Evolutionary conservation across 1,140 invertebrate genomes (phyloP).

Genomic region (Drosophila parvula): DNA sequence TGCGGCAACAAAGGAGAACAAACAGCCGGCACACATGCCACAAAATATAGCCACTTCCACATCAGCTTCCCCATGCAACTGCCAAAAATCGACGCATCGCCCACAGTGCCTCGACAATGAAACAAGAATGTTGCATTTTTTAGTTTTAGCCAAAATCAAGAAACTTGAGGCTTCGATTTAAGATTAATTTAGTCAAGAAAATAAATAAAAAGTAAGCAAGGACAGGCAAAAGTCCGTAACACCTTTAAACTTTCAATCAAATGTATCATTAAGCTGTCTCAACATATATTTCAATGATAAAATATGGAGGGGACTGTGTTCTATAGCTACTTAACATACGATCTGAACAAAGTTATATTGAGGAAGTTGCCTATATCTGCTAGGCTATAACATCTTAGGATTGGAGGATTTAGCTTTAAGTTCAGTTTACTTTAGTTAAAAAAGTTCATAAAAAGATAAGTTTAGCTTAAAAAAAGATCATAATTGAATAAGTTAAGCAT

Average conservation of each 20-base stretch:
- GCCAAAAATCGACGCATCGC: constrained; percentile 18
- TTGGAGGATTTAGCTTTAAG: too few species aligned
- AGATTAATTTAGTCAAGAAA: constrained; percentile 1
- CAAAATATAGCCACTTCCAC: constrained; percentile 27
- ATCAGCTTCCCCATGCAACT: constrained; percentile 9
- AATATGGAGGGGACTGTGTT: too few species aligned
- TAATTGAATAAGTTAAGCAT: too few species aligned
- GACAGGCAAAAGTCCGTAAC: not conserved
- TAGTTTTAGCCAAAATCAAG: not conserved
- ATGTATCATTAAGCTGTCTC: too few species aligned
- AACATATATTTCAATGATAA: too few species aligned
- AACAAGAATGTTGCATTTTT: not conserved
- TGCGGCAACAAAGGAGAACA: constrained; percentile 72
- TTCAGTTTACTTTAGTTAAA: too few species aligned
- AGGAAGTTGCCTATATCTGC: too few species aligned
- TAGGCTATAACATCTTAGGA: too few species aligned
- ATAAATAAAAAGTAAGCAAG: not conserved
- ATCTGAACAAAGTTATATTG: too few species aligned
- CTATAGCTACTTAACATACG: too few species aligned
- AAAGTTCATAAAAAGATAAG: too few species aligned
- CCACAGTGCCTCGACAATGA: constrained; percentile 9
- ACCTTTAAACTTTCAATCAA: not conserved
- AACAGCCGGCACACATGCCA: constrained; percentile 41
- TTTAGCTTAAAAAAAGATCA: too few species aligned
- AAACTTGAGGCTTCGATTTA: not conserved